Conservation (phyloP, 1,140 invertebrate species). For the Brachionus plicatilis region DNA sequence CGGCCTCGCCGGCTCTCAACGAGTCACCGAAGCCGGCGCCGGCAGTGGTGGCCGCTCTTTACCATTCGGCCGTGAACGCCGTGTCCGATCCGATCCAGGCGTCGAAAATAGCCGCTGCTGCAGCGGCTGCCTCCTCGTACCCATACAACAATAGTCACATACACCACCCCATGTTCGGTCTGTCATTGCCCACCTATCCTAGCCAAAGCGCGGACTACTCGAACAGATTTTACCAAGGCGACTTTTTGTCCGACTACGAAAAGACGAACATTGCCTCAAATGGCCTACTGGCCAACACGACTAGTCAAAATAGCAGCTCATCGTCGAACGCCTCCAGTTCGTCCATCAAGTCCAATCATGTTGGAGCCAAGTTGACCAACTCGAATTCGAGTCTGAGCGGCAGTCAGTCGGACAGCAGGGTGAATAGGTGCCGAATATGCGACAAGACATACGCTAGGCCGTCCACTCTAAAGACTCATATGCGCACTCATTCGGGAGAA, state of each 20-base stretch:
- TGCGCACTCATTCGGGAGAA: constrained; percentile 50
- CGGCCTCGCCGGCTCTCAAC: constrained; percentile 16
- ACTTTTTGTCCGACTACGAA: constrained; percentile 22
- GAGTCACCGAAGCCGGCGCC: neutral
- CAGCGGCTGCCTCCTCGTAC: neutral
- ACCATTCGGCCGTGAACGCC: constrained; percentile 32
- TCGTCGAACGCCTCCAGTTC: constrained; percentile 23
- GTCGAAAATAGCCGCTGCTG: constrained; percentile 3
- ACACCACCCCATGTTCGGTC: constrained; percentile 8
- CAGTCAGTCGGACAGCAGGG: neutral
- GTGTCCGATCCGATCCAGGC: constrained; percentile 20
- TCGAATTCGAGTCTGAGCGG: neutral
- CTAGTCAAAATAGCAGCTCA: constrained; percentile 38
- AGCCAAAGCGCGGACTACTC: neutral
- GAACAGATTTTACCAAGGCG: constrained; percentile 14
- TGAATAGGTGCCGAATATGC: constrained; percentile 43
- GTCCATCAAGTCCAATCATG: neutral
- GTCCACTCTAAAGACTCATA: constrained; percentile 47
- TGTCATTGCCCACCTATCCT: neutral
- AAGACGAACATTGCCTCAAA: neutral
- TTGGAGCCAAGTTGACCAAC: neutral
- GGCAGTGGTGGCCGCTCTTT: constrained; percentile 15
- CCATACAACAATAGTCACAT: constrained; percentile 24
- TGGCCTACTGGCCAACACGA: neutral
- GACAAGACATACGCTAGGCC: constrained; percentile 53